phyloP scores from a whole-genome alignment of 2,113 vertebrate genomes.

The Lagopus muta region DNA sequence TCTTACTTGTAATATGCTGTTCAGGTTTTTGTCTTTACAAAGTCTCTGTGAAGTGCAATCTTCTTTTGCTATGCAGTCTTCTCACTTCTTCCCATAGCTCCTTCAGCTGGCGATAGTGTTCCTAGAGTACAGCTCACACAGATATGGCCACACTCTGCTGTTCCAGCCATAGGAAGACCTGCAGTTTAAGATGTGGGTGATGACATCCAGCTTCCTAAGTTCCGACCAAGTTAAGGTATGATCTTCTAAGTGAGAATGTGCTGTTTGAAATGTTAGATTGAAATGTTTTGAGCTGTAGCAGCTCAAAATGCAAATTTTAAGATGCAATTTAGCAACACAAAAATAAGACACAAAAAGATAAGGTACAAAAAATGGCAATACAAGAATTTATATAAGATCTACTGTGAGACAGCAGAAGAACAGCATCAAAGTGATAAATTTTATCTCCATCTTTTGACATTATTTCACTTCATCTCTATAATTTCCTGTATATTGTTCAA shows the following conservation, averaged over 20 bases:
- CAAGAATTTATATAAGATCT: not conserved
- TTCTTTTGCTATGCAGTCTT: not conserved
- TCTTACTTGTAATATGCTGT: not conserved
- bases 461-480: not conserved
- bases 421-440: not conserved
- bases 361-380: not conserved
- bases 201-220: not conserved
- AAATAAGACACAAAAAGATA: too few relatives aligned
- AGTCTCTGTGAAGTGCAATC: not conserved
- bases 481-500: not conserved
- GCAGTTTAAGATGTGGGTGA: not conserved
- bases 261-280: not conserved
- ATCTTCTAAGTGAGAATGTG: not conserved
- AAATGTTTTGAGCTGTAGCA: not conserved
- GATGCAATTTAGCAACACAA: not conserved
- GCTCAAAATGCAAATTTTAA: not conserved
- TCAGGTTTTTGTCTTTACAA: not conserved
- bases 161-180: not conserved
- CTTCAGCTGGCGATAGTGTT: not conserved
- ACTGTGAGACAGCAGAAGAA: not conserved
- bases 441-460: not conserved
- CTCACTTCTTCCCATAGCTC: not conserved
- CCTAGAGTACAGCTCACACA: not conserved
- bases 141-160: fast-evolving
- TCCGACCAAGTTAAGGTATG: not conserved